A percentile compares a stretch with the other conserved stretches of the same genome.
Evolutionary conservation across 2,113 vertebrate species (phyloP).

Genomic region (Gymnocephalus cernua): DNA sequence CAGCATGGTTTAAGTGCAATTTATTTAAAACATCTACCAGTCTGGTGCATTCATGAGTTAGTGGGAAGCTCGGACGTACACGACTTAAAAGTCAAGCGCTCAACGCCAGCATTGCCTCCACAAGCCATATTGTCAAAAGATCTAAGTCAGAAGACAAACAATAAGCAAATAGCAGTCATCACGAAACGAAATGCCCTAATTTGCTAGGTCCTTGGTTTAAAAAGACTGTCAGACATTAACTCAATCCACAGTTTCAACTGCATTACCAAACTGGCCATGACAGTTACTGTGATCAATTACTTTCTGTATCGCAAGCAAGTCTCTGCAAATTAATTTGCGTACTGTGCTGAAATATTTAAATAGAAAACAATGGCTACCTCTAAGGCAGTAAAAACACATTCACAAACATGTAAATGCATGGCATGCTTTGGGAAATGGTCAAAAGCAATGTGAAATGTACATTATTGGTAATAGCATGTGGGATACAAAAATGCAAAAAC

Average conservation of each 20-base stretch:
- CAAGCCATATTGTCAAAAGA: not conserved
- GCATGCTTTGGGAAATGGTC: not conserved
- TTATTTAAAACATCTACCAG: not conserved
- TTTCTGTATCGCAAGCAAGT: not conserved
- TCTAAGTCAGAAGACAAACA: not conserved
- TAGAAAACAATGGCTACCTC: not conserved
- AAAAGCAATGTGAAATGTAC: not conserved
- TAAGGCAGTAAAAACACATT: not conserved
- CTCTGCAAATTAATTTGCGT: not conserved
- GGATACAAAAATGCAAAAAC: not conserved
- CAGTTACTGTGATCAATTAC: not conserved
- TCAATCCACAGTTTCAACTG: not conserved
- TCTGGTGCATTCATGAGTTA: constrained; percentile 1
- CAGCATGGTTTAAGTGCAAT: not conserved
- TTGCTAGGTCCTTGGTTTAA: not conserved
- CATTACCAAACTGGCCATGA: not conserved
- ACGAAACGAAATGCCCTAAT: too few species aligned
- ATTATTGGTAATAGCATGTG: not conserved
- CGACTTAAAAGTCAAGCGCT: not conserved
- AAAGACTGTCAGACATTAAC: not conserved
- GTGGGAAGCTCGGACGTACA: not conserved
- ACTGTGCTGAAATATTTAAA: not conserved
- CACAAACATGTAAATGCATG: not conserved
- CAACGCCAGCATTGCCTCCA: too few species aligned
- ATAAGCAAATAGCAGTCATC: not conserved